phyloP scores from a whole-genome alignment of 1,140 invertebrate species.

The Procambarus clarkii region DNA sequence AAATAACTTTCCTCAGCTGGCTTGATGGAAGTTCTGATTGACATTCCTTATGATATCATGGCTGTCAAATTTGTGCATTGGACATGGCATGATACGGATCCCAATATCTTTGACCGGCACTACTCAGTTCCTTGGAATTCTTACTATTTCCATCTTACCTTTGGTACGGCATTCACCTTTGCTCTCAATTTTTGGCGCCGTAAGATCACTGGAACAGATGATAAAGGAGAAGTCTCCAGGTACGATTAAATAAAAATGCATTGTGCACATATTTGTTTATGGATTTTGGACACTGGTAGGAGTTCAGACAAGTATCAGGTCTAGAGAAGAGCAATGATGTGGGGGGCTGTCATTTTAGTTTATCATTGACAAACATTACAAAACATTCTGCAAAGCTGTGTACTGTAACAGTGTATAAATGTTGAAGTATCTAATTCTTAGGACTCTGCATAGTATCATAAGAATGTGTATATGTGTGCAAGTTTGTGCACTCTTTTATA shows the following conservation, averaged over 20 bases:
- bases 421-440: no score
- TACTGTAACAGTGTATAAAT: no score
- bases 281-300: no score
- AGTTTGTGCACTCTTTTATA: no score
- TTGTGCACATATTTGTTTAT: no score
- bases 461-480: no score
- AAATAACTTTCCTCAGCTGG: constrained; percentile 79
- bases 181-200: constrained; percentile 81
- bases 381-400: no score
- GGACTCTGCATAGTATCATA: no score
- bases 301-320: no score
- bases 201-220: constrained; percentile 77
- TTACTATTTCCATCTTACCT: constrained; percentile 88
- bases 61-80: constrained; percentile 88
- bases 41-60: constrained; percentile 88
- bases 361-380: no score
- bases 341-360: no score
- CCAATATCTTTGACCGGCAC: constrained; percentile 86
- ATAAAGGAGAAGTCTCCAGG: constrained; percentile 46
- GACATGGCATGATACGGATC: constrained; percentile 91
- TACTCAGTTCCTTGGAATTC: constrained; percentile 88
- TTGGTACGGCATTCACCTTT: constrained; percentile 84
- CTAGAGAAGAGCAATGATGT: no score
- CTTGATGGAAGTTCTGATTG: constrained; percentile 83
- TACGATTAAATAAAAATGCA: neutral